Conservation (phyloP, 2,888 invertebrate species). For the Rosalia funebris region DNA sequence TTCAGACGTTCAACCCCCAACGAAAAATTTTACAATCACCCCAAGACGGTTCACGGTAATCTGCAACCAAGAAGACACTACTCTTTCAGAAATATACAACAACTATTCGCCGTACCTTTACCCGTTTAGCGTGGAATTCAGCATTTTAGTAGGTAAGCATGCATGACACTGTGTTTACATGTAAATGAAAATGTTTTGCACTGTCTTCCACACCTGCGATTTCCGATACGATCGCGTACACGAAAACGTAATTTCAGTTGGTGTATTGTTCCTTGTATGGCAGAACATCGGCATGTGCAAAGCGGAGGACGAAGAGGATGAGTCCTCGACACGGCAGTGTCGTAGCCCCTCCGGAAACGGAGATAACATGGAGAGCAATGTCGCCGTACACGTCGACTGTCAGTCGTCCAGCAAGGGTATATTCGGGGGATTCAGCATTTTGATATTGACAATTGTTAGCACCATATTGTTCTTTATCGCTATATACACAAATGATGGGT, state of each 20-base stretch:
- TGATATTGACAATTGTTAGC: slow-evolving; percentile 69
- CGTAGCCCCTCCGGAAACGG: slow-evolving; percentile 42
- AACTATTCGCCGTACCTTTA: slow-evolving; percentile 80
- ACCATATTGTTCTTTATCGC: slow-evolving; percentile 72
- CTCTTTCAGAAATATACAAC: slow-evolving; percentile 66
- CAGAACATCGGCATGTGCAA: slow-evolving; percentile 74
- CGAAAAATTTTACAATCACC: slow-evolving; percentile 46
- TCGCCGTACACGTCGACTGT: slow-evolving; percentile 72
- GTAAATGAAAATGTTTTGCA: too few species aligned
- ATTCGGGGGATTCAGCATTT: slow-evolving; percentile 71
- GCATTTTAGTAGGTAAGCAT: slow-evolving; percentile 75
- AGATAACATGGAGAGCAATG: slow-evolving; percentile 54
- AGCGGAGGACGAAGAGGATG: slow-evolving; percentile 41
- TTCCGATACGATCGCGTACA: too few species aligned
- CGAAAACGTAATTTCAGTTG: slow-evolving; percentile 66
- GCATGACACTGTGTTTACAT: too few species aligned
- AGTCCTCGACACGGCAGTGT: slow-evolving; percentile 47
- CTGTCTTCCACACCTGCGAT: too few species aligned
- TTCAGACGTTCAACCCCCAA: too few species aligned
- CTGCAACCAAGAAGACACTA: slow-evolving; percentile 64
- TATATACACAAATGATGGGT: slow-evolving; percentile 65
- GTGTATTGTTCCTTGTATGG: slow-evolving; percentile 80
- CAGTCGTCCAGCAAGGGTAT: slow-evolving; percentile 80
- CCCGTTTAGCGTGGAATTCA: slow-evolving; percentile 84
- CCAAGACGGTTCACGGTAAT: slow-evolving; percentile 51